Evolutionary conservation across 2,113 vertebrate genomes (phyloP).

Genomic region (Centropus unirufus): DNA sequence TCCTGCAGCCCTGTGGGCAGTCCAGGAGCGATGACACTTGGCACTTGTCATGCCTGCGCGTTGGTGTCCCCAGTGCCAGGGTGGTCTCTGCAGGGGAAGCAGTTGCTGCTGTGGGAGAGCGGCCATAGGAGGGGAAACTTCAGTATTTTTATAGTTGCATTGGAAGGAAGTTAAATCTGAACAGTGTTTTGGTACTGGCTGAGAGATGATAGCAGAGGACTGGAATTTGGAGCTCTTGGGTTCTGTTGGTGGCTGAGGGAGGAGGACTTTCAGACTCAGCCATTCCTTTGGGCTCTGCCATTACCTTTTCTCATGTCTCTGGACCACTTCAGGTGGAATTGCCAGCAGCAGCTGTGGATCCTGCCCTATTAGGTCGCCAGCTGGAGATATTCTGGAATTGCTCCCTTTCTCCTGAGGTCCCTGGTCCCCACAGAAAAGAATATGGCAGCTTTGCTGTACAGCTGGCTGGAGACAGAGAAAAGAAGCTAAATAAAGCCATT

Average conservation of each 20-base stretch:
- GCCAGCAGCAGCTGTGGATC: not conserved
- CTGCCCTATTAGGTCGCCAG: not conserved
- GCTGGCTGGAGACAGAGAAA: not conserved
- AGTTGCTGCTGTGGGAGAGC: not conserved
- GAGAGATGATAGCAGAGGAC: not conserved
- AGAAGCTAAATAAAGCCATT: not conserved
- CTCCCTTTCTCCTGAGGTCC: not conserved
- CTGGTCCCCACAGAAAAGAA: not conserved
- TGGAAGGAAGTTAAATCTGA: not conserved
- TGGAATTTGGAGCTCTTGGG: not conserved
- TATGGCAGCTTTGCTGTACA: not conserved
- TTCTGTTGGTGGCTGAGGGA: not conserved
- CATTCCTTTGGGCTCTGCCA: not conserved
- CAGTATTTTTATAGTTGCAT: not conserved
- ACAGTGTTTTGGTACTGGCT: not conserved
- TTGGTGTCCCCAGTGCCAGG: not conserved
- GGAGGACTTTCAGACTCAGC: not conserved
- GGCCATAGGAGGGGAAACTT: not conserved
- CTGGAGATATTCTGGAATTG: not conserved
- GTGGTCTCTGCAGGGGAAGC: not conserved
- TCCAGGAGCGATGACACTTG: not conserved
- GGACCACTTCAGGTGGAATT: not conserved
- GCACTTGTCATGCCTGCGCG: not conserved
- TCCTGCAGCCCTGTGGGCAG: not conserved
- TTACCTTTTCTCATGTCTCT: not conserved